Conservation (phyloP, 1,140 invertebrate genomes). For the Zaprionus inermis region DNA sequence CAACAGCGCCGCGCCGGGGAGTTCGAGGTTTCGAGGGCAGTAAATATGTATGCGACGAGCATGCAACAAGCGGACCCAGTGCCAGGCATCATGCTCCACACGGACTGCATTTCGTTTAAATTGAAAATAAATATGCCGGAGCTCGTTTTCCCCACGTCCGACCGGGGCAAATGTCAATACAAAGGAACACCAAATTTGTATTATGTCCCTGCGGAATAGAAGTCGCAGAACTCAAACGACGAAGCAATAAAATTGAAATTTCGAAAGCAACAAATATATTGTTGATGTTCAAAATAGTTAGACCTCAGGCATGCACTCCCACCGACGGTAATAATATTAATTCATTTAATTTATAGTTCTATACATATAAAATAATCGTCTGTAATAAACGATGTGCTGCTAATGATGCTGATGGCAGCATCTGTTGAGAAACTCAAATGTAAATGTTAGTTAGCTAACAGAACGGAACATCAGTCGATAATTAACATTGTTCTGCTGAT, state of each 20-base stretch:
- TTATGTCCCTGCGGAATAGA: conserved; percentile 3
- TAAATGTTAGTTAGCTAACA: conserved; percentile 20
- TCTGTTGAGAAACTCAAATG: background rate
- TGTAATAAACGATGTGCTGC: too few species aligned
- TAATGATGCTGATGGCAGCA: background rate
- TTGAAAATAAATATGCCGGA: conserved; percentile 73
- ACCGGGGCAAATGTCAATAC: conserved; percentile 62
- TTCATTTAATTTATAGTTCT: too few species aligned
- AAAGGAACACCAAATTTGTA: conserved; percentile 38
- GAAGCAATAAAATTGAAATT: background rate
- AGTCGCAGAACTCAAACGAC: conserved; percentile 6
- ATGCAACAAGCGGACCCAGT: conserved; percentile 61
- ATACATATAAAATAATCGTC: too few species aligned
- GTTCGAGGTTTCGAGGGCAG: background rate
- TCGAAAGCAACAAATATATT: background rate
- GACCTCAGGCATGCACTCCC: too few species aligned
- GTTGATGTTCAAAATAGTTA: background rate
- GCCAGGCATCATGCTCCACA: conserved; percentile 39
- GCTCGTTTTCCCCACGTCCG: background rate
- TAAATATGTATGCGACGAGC: conserved; percentile 48
- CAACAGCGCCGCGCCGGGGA: background rate
- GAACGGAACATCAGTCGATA: background rate
- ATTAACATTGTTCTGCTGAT: background rate
- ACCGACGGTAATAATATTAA: too few species aligned
- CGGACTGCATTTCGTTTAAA: conserved; percentile 69